Evolutionary conservation across 2,797 vertebrate genomes (phyloP).

Genomic region (Poeciliopsis infans): DNA sequence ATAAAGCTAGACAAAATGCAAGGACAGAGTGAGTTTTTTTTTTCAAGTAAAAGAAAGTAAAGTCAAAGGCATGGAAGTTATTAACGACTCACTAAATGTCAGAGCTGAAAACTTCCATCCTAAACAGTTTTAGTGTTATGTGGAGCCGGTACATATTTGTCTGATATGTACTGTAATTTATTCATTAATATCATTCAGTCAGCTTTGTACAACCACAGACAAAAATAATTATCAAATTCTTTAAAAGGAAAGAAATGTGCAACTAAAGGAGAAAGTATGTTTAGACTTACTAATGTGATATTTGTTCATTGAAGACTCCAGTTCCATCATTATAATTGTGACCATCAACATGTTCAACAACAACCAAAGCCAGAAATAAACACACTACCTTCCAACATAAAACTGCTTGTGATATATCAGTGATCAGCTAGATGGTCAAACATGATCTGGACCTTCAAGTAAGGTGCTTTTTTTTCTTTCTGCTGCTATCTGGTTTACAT

Average conservation of each 20-base stretch:
- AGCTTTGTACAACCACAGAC: not conserved
- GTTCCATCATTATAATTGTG: too few relatives aligned
- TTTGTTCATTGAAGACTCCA: not conserved
- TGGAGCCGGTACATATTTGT: not conserved
- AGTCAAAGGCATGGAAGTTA: not conserved
- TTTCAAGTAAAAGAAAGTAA: not conserved
- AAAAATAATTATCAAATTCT: not conserved
- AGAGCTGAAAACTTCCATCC: not conserved
- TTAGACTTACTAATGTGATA: not conserved
- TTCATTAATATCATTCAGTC: not conserved
- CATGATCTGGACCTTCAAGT: too few relatives aligned
- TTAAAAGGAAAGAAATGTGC: too few relatives aligned
- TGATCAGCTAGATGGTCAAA: too few relatives aligned
- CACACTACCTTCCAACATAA: too few relatives aligned
- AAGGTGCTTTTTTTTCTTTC: too few relatives aligned
- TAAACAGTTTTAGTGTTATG: not conserved
- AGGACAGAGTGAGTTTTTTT: constrained; percentile 4
- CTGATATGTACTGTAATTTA: not conserved
- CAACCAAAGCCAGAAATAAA: too few relatives aligned
- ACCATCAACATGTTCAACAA: too few relatives aligned
- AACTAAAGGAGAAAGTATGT: too few relatives aligned
- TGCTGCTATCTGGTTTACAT: too few relatives aligned
- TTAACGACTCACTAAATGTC: not conserved
- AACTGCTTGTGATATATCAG: too few relatives aligned
- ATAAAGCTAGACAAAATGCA: constrained; percentile 34